phyloP scores from a whole-genome alignment of 1,140 invertebrate species.

The Leptopilina clavipes region DNA sequence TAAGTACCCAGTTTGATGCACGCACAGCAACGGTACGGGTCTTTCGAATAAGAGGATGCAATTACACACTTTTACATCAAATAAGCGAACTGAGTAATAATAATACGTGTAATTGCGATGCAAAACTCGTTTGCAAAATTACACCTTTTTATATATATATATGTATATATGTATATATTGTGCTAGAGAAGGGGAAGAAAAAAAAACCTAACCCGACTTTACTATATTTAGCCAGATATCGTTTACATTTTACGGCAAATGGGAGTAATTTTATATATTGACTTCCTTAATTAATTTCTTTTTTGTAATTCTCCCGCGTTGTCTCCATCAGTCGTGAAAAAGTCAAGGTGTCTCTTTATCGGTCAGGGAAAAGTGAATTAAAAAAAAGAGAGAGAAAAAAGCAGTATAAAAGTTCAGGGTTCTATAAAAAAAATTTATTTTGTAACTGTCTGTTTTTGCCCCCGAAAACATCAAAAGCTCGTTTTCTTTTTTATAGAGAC shows the following conservation, averaged over 20 bases:
- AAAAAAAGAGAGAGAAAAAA: not conserved
- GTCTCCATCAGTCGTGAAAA: not conserved
- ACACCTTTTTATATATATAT: not conserved
- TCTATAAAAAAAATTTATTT: not conserved
- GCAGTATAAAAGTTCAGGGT: not conserved
- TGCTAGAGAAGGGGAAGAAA: no score
- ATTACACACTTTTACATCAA: conserved; percentile 35
- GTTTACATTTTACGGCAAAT: not conserved
- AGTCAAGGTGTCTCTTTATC: not conserved
- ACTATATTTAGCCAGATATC: conserved; percentile 21
- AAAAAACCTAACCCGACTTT: not conserved
- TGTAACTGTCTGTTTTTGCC: not conserved
- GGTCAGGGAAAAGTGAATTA: not conserved
- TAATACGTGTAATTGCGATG: conserved; percentile 30
- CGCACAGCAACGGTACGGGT: conserved; percentile 26
- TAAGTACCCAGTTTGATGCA: conserved; percentile 34
- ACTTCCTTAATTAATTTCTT: conserved; percentile 3
- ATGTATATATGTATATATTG: not conserved
- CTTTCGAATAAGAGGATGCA: conserved; percentile 30
- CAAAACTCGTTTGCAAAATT: conserved; percentile 33
- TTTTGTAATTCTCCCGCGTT: not conserved
- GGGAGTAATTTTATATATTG: conserved; percentile 17
- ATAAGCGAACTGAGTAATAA: conserved; percentile 34
- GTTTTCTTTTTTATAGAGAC: not conserved
- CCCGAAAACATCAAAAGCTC: not conserved